Conservation (phyloP, 2,888 invertebrate species). For the Hyalella azteca region DNA sequence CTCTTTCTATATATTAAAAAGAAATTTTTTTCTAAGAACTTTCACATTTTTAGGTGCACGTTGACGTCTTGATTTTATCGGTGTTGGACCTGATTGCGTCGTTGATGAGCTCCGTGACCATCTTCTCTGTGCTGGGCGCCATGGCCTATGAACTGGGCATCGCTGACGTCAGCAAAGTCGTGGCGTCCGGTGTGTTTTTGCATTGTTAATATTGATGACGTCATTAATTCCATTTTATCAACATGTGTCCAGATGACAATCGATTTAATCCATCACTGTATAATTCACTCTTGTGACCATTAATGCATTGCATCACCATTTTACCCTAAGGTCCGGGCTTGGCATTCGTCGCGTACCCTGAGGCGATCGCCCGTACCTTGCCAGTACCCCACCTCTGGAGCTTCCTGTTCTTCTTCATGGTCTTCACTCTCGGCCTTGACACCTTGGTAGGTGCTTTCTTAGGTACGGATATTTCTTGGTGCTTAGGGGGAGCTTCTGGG, state of each 20-base stretch:
- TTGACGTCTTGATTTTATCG: constrained; percentile 77
- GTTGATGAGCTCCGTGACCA: constrained; percentile 78
- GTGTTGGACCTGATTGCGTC: constrained; percentile 75
- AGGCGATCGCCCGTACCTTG: constrained; percentile 52
- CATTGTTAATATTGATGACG: not conserved
- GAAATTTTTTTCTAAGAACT: no score
- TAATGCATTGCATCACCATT: not conserved
- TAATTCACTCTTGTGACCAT: no score
- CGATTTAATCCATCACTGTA: no score
- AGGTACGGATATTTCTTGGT: no score
- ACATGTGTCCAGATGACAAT: no score
- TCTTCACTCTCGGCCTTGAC: constrained; percentile 59
- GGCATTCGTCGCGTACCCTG: constrained; percentile 37
- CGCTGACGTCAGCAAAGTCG: constrained; percentile 1
- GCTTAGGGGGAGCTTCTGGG: no score
- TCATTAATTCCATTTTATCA: not conserved
- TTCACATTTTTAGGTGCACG: constrained; percentile 57
- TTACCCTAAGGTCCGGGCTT: constrained; percentile 22
- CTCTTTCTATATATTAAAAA: no score
- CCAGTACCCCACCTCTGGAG: constrained; percentile 60
- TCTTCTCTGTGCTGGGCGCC: constrained; percentile 71
- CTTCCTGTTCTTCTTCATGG: constrained; percentile 60
- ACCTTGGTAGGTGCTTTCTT: constrained; percentile 59
- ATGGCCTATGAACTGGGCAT: constrained; percentile 35
- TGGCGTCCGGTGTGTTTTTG: not conserved